Evolutionary conservation across 1,140 invertebrate genomes (phyloP).

Genomic region (Neotoxoptera formosana): DNA sequence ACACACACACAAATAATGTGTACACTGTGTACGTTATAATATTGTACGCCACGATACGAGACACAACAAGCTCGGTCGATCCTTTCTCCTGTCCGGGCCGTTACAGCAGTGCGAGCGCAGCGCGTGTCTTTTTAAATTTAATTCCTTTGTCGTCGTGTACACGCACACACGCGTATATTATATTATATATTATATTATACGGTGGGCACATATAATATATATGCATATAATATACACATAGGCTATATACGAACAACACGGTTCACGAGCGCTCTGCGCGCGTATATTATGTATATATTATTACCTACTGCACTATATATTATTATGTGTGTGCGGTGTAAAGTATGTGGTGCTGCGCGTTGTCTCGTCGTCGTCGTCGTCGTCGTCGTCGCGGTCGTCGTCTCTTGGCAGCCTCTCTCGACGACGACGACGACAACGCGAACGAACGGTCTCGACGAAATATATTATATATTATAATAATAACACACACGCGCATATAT

Average conservation of each 20-base stretch:
- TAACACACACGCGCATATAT: background rate
- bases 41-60: background rate
- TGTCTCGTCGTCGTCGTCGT: slow-evolving; percentile 6
- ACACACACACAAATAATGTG: background rate
- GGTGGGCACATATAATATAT: background rate
- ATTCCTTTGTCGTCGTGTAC: slow-evolving; percentile 25
- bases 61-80: slow-evolving; percentile 22
- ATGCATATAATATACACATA: background rate
- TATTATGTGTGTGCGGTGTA: slow-evolving; percentile 7
- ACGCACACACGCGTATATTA: background rate
- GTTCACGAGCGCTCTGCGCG: background rate
- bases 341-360: slow-evolving; percentile 13
- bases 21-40: background rate
- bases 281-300: background rate
- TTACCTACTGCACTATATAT: slow-evolving; percentile 8
- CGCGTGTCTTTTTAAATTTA: slow-evolving; percentile 41
- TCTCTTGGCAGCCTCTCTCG: slow-evolving; percentile 33
- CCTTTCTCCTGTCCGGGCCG: slow-evolving; percentile 31
- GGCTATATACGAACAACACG: background rate
- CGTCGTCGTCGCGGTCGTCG: background rate
- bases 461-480: slow-evolving; percentile 5
- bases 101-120: background rate
- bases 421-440: too few species aligned
- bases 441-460: background rate
- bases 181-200: background rate